Base-by-base conservation (phyloP, 37 sponge, comb jelly and placozoan species). In the Geodia barretti region DNA sequence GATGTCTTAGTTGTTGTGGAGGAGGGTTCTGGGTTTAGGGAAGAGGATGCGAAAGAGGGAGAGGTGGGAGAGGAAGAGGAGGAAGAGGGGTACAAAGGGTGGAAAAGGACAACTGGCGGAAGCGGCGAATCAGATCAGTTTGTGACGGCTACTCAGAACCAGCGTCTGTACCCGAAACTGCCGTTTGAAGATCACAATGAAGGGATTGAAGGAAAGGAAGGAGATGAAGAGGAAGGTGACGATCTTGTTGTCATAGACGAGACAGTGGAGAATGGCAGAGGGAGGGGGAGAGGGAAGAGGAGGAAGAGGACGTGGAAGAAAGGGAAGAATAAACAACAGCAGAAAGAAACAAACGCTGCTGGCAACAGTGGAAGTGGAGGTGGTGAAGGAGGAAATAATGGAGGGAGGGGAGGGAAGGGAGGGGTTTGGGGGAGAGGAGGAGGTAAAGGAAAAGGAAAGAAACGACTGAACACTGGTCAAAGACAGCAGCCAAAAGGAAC, bases 81-180 rank as follows among this genome's bases (percentile, higher is more conserved):
- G 11, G 54, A 47, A 47, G 54, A 14, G 14, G 54, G 14, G 7
- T 7, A 47, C 54, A 47, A 14, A 14, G 54, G 54, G 11, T 47
- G 54, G 54, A 47, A 47, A 14, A 47, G 54, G 14, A 47, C 11
- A 14, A 47, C 11, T 47, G 54, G 11, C 54, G 14, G 54, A 17
- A 47, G 11, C 14, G 54, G 54, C 0, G 35, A 62, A 29, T 1
- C 33, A 60, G 37, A 24, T 21, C 24, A 37, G 28, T 68, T 38
- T 68, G 71, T 60, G 33, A 76, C 71, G 37, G 71, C 72, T 39
- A 2, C 39, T n/a, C 39, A 29, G 14, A 68, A 76, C 1, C 62
- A 76, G 38, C 40, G 35, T 14, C 61, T 84, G 60, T 84, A 84
- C 61, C 85, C 85, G 14, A 1, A 32, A n/a, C 85, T 84, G 1